phyloP scores from a whole-genome alignment of 1,140 invertebrate genomes.

The Penaeus japonicus region DNA sequence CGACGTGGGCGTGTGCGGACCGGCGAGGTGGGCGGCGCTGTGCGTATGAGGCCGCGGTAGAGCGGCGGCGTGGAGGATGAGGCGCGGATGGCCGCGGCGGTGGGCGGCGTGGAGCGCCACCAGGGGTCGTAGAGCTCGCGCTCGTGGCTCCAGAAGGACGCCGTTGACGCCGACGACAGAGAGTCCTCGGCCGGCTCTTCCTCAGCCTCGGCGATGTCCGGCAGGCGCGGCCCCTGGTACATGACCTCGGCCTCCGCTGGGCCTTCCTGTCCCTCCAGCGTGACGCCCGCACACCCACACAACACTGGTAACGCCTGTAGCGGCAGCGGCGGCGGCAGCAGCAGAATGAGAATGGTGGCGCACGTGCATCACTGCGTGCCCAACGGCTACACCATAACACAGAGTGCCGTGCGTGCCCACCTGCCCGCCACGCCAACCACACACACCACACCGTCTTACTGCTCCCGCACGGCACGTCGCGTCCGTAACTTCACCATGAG shows the following conservation, averaged over 20 bases:
- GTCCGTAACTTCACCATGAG: slow-evolving; percentile 16
- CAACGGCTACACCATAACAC: too few relatives aligned
- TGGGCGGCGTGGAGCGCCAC: slow-evolving; percentile 50
- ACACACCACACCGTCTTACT: background rate
- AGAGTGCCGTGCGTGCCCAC: too few relatives aligned
- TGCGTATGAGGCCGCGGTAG: slow-evolving; percentile 48
- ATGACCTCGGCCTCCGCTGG: slow-evolving; percentile 9
- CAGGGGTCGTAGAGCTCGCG: slow-evolving; percentile 51
- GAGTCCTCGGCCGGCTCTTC: slow-evolving; percentile 50
- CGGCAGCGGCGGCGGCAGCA: background rate
- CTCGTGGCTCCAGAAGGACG: slow-evolving; percentile 56
- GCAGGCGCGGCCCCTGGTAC: slow-evolving; percentile 49
- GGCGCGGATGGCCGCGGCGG: slow-evolving; percentile 37
- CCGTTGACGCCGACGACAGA: slow-evolving; percentile 49
- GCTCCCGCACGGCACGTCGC: background rate
- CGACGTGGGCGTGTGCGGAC: slow-evolving; percentile 25
- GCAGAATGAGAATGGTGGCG: too few relatives aligned
- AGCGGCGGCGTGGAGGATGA: slow-evolving; percentile 45
- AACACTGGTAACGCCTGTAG: background rate
- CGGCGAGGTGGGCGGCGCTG: slow-evolving; percentile 44
- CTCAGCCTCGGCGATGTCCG: slow-evolving; percentile 52
- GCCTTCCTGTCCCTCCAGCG: background rate
- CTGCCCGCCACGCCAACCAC: background rate
- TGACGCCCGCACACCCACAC: slow-evolving; percentile 6
- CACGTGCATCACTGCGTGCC: slow-evolving; percentile 27